Evolutionary conservation across 2,888 invertebrate species (phyloP), one percentile per base, ranked within the genome.

Genomic region (Cyaniris semiargus): DNA sequence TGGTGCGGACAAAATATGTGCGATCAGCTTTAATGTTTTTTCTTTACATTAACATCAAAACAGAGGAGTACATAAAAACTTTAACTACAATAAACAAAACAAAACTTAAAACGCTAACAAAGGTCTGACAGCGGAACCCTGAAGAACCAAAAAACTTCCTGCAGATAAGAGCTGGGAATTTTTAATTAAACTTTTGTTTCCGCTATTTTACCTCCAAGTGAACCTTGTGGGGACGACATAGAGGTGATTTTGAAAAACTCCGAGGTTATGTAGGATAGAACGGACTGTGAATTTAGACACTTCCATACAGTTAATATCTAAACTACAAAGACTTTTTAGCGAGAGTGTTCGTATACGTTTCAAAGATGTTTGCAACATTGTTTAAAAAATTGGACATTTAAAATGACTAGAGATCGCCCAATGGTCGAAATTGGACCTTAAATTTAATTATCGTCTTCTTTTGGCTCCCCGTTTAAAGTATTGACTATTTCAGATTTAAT

Each of bases 91-190:
- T 66, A 66, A 66, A 66, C 66, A 8, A 66, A 66, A 66, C 66
- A 66, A 66, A 66, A 66, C 66, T 27, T 66, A 66, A 60, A 66
- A 31, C 66, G 66, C 27, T 66, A 66, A 66, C 66, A 66, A 66
- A 15, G 66, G 15, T 5, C 66, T 66, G 66, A 66, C 66, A 66
- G 66, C 27, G 66, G 66, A 66, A 27, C 66, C 27, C 27, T 15
- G 27, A 60, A 66, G 15, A 66, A 31, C 66, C 66, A 66, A 66
- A 66, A 66, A 66, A 27, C 27, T 60, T 66, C 66, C 27, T 13
- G 31, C 13, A 66, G 66, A 66, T 66, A 66, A 66, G 66, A 66
- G 66, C 21, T 23, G 66, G 66, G 66, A 66, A 66, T 66, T 66
- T 66, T 66, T 66, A 66, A 66, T 66, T 66, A 66, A 66, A 66